phyloP scores from a whole-genome alignment of 1,140 invertebrate species.

The Pogonus chalceus region DNA sequence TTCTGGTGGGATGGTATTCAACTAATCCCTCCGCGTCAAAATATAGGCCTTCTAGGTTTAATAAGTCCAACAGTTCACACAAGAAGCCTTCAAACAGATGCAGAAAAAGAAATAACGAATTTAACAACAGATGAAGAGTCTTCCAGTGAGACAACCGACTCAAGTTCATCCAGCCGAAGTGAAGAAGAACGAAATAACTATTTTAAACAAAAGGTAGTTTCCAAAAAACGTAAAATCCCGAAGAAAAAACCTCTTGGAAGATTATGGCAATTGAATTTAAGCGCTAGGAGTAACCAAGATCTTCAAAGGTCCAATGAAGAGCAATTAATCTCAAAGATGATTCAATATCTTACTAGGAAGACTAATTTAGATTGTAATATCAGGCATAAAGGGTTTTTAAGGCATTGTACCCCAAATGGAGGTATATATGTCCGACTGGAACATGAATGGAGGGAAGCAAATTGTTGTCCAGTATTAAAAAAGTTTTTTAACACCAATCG shows the following conservation, averaged over 20 bases:
- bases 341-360: constrained; percentile 44
- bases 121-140: not conserved
- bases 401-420: constrained; percentile 32
- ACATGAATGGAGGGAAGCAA: constrained; percentile 57
- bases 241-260: constrained; percentile 34
- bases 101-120: not conserved
- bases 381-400: constrained; percentile 19
- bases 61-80: constrained; percentile 20
- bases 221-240: not conserved
- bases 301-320: constrained; percentile 74
- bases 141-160: not conserved
- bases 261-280: constrained; percentile 61
- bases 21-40: constrained; percentile 46
- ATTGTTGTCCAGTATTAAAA: constrained; percentile 15
- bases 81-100: not conserved
- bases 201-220: not conserved
- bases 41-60: constrained; percentile 49
- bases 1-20: constrained; percentile 64
- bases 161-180: not conserved
- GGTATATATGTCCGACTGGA: constrained; percentile 61
- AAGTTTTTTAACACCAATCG: not conserved
- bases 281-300: constrained; percentile 73
- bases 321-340: constrained; percentile 56
- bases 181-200: constrained; percentile 5
- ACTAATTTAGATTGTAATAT: constrained; percentile 22